Percentiles rank a stretch among this genome's conserved stretches.
These are phyloP conservation scores for Ctenopoma kingsleyae DNA, from an alignment of 2,797 vertebrate genomes.

Conservation along the genomic window DNA sequence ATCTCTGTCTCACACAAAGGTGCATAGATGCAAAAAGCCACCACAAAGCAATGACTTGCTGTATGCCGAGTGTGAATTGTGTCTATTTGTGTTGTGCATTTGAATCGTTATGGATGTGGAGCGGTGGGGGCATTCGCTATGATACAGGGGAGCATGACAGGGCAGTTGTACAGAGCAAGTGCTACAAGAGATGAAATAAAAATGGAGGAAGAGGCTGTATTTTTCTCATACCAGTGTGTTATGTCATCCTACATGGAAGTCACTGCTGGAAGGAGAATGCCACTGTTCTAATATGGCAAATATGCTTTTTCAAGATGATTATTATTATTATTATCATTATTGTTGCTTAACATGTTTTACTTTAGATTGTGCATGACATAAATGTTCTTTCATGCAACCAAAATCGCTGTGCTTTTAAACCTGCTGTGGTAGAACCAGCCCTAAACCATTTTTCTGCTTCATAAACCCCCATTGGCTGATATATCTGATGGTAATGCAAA, in stretches of 20 bases:
- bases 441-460: background rate
- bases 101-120: conserved; percentile 51
- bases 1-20: conserved; percentile 30
- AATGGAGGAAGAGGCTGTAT: conserved; percentile 64
- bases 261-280: conserved; percentile 40
- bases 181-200: conserved; percentile 66
- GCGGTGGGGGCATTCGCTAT: conserved; percentile 57
- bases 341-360: background rate
- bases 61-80: conserved; percentile 49
- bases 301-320: conserved; percentile 22
- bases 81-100: conserved; percentile 55
- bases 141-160: conserved; percentile 54
- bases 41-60: conserved; percentile 48
- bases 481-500: conserved; percentile 43
- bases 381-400: background rate
- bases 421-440: background rate
- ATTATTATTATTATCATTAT: too few species aligned
- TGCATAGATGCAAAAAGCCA: conserved; percentile 22
- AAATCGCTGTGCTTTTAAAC: background rate
- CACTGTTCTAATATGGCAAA: conserved; percentile 68
- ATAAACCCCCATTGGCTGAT: conserved; percentile 10
- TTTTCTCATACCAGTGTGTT: conserved; percentile 59
- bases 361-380: background rate
- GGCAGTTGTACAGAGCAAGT: conserved; percentile 54
- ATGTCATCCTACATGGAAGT: conserved; percentile 61